Base-by-base conservation (phyloP, 2,797 vertebrate genomes). In the Bryconaethiops microstoma region DNA sequence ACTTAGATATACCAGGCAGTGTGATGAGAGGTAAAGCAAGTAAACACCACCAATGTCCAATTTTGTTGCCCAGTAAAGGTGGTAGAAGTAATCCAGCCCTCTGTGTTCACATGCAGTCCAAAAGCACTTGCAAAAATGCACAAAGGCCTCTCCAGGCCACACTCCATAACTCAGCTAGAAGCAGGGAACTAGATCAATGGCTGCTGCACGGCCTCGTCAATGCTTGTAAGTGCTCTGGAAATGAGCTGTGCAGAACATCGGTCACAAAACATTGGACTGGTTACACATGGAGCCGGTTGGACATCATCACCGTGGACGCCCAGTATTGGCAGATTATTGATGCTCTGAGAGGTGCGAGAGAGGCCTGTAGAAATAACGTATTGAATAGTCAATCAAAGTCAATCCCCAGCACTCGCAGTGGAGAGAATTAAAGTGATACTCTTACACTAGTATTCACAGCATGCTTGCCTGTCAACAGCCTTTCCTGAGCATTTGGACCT, bases 281-380 rank as follows among this genome's bases (percentile, higher is more conserved):
- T 76, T 13, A 40, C 1, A 39, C 52, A 63, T 25, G 16, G 19
- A 71, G 78, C 19, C 14, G 29, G 72, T 69, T 42, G 67, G 62
- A 54, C 62, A 67, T 62, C 17, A 14, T 42, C 29, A 54, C 63
- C 17, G 60, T 21, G 48, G 17, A 68, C 59, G 39, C 79, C 29
- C 60, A 63, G 60, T 64, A 75, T 83, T 64, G 42, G 69, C 50
- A 19, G 57, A 57, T 10, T 76, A 79, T 50, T 59, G 73, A 83
- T 76, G 40, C n/a, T 23, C 45, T 2, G 19, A 52, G 52, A 69
- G 50, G 29, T 64, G 63, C 17, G 23, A 72, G 68, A 57, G 74
- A 65, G 29, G 40, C 9, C 5, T 76, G 60, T 62, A 60, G 54
- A 79, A 71, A 74, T 25, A 29, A 79, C 79, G 54, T n/a, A 76